Evolutionary conservation across 2,888 invertebrate genomes (phyloP), one percentile per base, ranked within the genome.

Genomic region (Pterostichus madidus): DNA sequence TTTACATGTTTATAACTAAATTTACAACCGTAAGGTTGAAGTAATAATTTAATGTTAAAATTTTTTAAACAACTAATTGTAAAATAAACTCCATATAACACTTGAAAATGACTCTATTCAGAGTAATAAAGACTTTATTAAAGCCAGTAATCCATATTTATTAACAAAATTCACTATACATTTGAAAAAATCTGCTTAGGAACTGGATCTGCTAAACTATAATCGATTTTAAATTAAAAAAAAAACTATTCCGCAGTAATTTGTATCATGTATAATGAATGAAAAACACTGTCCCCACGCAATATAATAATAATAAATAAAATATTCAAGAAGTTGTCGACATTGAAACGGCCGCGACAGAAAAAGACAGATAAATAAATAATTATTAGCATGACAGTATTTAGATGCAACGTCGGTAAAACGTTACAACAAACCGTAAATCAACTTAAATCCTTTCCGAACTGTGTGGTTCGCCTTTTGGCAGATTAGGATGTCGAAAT

Each of bases 321-420:
- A 75, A 49, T 75, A 75, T 31, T 32, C 75, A 75, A 75, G 49
- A 75, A 75, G 49, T 52, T 75, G 75, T 52, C 75, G 75, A 75
- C 75, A 75, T 75, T 75, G 75, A 75, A 59, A 64, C 64, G 64
- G 35, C 64, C 64, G 64, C 64, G 64, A 13, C 64, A 32, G 35
- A 6, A 11, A 35, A 39, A 2, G n/a, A 31, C 35, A 31, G 46
- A 49, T 73, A 52, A 75, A 75, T 75, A 75, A 75, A 32, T 52
- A 75, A 49, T 49, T 52, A 46, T 35, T 73, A 46, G 71, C 71
- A 10, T 73, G 52, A 49, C 75, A 75, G 32, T 24, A n/a, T 24
- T 24, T 31, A n/a, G 46, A 49, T 52, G 75, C 46, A 49, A 31
- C n/a, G 59, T 10, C 59, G 49, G 68, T 39, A 71, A 39, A 71